Evolutionary conservation across 2,113 vertebrate species (phyloP).

Genomic region (Halichoeres trimaculatus): DNA sequence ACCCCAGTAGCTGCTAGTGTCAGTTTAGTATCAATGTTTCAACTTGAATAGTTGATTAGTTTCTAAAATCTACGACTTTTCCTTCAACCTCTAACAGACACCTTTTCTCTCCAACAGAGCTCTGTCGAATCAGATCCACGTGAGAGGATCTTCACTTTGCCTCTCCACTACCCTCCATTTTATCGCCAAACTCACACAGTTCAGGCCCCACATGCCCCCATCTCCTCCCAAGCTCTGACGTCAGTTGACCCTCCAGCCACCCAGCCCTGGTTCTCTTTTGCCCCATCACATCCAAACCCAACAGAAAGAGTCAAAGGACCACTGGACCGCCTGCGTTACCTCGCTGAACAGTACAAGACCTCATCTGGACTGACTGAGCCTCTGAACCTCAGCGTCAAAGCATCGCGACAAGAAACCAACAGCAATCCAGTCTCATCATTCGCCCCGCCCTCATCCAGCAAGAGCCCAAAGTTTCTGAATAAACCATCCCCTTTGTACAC

Average conservation of each 20-base stretch:
- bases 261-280: slow-evolving; percentile 5
- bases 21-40: too few species aligned
- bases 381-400: slow-evolving; percentile 79
- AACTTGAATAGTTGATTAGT: too few species aligned
- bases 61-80: not conserved
- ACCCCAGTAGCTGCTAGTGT: too few species aligned
- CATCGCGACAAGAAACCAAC: not conserved
- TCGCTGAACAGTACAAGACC: slow-evolving; percentile 77
- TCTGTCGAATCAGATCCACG: slow-evolving; percentile 24
- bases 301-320: slow-evolving; percentile 50
- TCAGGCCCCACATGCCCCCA: slow-evolving; percentile 41
- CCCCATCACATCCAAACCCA: not conserved
- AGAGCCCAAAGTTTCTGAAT: slow-evolving; percentile 81
- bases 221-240: slow-evolving; percentile 17
- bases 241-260: not conserved
- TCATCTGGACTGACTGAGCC: slow-evolving; percentile 74
- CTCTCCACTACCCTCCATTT: slow-evolving; percentile 43
- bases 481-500: slow-evolving; percentile 77
- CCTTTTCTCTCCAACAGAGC: slow-evolving; percentile 37
- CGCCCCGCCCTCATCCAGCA: slow-evolving; percentile 59
- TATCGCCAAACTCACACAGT: slow-evolving; percentile 23
- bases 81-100: not conserved
- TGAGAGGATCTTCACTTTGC: slow-evolving; percentile 35
- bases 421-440: slow-evolving; percentile 74
- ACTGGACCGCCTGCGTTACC: slow-evolving; percentile 70